phyloP scores from a whole-genome alignment of 1,140 invertebrate genomes.

The Leguminivora glycinivorella region DNA sequence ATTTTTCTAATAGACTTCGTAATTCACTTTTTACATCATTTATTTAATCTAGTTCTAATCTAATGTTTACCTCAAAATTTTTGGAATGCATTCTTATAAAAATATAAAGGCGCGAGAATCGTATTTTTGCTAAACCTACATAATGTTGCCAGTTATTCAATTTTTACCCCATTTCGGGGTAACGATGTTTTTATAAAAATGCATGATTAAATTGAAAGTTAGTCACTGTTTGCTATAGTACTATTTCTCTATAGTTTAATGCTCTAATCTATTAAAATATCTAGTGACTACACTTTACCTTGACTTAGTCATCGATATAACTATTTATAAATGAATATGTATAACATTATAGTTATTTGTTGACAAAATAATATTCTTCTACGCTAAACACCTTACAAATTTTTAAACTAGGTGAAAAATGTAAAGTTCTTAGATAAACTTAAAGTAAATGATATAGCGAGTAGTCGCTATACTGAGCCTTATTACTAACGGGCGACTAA shows the following conservation, averaged over 20 bases:
- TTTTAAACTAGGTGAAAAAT: conserved; percentile 64
- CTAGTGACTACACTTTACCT: conserved; percentile 55
- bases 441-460: conserved; percentile 51
- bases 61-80: conserved; percentile 34
- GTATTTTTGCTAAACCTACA: conserved; percentile 40
- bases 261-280: conserved; percentile 57
- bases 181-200: conserved; percentile 50
- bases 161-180: conserved; percentile 33
- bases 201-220: conserved; percentile 42
- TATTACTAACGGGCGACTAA: conserved; percentile 26
- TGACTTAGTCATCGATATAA: conserved; percentile 58
- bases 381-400: conserved; percentile 71
- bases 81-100: conserved; percentile 46
- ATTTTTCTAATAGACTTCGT: conserved; percentile 62
- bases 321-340: conserved; percentile 49
- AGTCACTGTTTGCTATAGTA: conserved; percentile 60
- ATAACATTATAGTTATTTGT: conserved; percentile 63
- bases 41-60: conserved; percentile 34
- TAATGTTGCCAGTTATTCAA: conserved; percentile 41
- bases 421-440: conserved; percentile 64
- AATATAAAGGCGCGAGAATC: conserved; percentile 38
- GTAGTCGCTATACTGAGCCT: conserved; percentile 62
- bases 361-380: conserved; percentile 76
- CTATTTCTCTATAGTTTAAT: conserved; percentile 60
- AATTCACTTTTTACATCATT: conserved; percentile 43